Conservation (phyloP, 2,888 invertebrate genomes). For the Netelia inedita region DNA sequence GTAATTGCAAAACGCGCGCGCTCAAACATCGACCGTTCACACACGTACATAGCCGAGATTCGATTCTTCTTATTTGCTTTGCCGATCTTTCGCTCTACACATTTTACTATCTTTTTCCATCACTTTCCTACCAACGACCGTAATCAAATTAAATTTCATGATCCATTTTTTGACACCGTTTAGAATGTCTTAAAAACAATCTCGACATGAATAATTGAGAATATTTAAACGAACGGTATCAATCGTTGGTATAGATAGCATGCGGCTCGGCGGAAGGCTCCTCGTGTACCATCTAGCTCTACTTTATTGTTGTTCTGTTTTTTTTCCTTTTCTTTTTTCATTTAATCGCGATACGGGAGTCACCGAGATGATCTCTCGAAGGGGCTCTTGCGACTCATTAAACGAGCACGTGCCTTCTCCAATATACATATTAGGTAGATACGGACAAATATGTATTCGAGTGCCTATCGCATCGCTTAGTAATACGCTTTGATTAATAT, state of each 20-base stretch:
- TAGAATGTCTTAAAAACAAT: background rate
- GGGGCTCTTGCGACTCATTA: background rate
- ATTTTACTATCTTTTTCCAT: background rate
- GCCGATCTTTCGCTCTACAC: background rate
- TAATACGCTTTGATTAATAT: background rate
- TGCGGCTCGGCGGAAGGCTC: no score
- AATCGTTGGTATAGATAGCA: background rate
- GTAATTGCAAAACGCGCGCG: background rate
- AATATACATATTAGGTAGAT: no score
- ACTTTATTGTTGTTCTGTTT: no score
- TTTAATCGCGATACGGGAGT: background rate
- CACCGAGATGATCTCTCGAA: background rate
- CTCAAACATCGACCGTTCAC: background rate
- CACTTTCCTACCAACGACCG: background rate
- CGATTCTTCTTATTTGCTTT: background rate
- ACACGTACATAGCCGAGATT: background rate
- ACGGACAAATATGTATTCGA: background rate
- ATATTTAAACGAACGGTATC: background rate
- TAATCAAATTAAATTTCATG: background rate
- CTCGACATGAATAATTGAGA: background rate
- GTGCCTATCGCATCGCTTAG: background rate
- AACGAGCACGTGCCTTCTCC: background rate
- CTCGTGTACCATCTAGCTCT: no score
- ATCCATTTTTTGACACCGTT: background rate
- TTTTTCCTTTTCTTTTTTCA: background rate